Evolutionary conservation across 2,113 vertebrate species (phyloP).

Genomic region (Aphelocoma coerulescens): DNA sequence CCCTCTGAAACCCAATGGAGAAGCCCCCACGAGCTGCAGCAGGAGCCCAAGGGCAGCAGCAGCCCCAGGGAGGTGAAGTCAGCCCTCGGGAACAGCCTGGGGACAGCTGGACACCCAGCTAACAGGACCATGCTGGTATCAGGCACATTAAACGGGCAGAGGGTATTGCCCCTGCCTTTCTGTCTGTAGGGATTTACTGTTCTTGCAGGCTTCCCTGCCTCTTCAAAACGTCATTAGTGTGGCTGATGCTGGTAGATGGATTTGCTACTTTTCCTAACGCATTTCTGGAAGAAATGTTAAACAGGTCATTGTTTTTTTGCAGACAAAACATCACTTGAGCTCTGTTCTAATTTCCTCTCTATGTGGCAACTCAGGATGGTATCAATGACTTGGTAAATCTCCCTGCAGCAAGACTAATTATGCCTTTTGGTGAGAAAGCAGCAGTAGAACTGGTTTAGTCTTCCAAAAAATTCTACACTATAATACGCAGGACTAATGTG

Average conservation of each 20-base stretch:
- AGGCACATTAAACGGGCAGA: not conserved
- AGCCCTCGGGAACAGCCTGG: not conserved
- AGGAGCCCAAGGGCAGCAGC: not conserved
- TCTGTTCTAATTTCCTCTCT: not conserved
- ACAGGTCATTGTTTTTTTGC: not conserved
- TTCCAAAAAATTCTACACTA: not conserved
- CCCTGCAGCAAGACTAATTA: constrained; percentile 12
- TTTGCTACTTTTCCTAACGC: not conserved
- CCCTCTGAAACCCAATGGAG: not conserved
- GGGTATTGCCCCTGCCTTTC: not conserved
- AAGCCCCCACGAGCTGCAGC: not conserved
- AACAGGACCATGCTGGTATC: rapidly evolving
- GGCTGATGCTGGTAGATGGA: not conserved
- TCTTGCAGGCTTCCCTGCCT: not conserved
- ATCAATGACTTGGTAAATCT: not conserved
- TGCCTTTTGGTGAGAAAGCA: not conserved
- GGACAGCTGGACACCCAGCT: not conserved
- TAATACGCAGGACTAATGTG: constrained; percentile 14
- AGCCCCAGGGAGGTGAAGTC: not conserved
- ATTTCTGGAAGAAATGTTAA: not conserved
- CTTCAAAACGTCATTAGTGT: not conserved
- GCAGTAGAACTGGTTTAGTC: not conserved
- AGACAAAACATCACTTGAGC: not conserved
- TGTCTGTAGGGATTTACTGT: not conserved
- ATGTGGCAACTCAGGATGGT: not conserved